phyloP scores from a whole-genome alignment of 2,113 vertebrate species.

The Morone chrysops region DNA sequence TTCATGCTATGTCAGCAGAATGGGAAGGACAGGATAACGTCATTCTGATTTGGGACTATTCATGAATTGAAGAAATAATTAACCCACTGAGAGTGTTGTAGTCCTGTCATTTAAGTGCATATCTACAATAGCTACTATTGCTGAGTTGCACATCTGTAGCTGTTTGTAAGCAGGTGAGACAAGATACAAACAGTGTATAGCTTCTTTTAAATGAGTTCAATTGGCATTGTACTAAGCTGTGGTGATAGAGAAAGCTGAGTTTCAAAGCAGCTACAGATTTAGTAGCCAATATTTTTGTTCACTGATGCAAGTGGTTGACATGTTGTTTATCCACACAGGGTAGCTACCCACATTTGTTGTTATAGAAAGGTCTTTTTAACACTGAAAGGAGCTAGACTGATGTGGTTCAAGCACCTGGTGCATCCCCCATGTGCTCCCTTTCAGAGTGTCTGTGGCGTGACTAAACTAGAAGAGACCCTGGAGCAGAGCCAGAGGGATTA shows the following conservation, averaged over 20 bases:
- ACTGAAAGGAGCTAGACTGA: background rate
- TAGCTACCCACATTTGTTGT: background rate
- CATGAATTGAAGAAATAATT: no score
- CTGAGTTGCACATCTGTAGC: background rate
- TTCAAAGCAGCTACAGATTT: background rate
- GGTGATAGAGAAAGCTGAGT: background rate
- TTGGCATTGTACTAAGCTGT: background rate
- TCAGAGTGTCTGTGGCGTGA: background rate
- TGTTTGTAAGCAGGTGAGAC: background rate
- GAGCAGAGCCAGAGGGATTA: slow-evolving; percentile 44
- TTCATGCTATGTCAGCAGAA: background rate
- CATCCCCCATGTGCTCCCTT: slow-evolving; percentile 19
- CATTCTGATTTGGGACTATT: no score
- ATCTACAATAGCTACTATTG: background rate
- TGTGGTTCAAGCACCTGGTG: slow-evolving; percentile 4
- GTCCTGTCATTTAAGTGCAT: background rate
- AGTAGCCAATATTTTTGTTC: background rate
- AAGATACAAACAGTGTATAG: background rate
- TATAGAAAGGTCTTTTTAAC: background rate
- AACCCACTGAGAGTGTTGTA: background rate
- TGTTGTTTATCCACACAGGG: background rate
- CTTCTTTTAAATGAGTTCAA: background rate
- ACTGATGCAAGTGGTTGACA: background rate
- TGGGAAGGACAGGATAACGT: background rate
- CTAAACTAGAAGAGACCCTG: slow-evolving; percentile 24